Evolutionary conservation across 2,888 invertebrate species (phyloP), one percentile per base, ranked within the genome.

Genomic region (Eucera pruinosa): DNA sequence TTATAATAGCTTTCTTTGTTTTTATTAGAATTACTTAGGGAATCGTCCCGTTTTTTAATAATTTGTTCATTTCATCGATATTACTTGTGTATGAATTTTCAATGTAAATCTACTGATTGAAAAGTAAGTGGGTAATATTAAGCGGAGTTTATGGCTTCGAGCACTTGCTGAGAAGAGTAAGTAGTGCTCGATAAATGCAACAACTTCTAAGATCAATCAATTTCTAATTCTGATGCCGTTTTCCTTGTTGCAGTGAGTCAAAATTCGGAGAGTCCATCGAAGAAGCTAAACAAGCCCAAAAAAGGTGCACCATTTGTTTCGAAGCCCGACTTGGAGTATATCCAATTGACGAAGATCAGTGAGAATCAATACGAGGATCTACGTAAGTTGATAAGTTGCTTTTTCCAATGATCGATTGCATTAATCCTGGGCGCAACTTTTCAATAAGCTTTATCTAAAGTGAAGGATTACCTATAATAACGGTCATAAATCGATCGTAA

Each of bases 341-440:
- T 95, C 0, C 93, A 92, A 75, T 94, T 95, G 15, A 89, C 93
- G 70, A 95, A 95, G 90, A 93, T 94, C 67, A 93, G 94, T 82
- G 94, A 88, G 50, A 91, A 91, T 80, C 88, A 89, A 54, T 91
- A 94, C 87, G 94, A 94, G 71, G 94, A 94, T 88, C 88, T 90
- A 50, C 78, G 92, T 92, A 83, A 91, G 91, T 90, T 23, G 11
- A 30, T 43, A 30, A n/a, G 0, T 30, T 20, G 0, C 20, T 23
- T 48, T 41, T 2, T 5, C 27, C 18, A 18, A 50, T 27, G 27
- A 61, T 50, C 30, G 20, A 50, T 68, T 27, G 11, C 9, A 11
- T 36, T 27, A 6, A 45, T 20, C 1, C 30, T 2, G 9, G 13
- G 6, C n/a, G 20, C 11, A 4, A 20, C 9, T 5, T n/a, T 36